These are phyloP conservation scores for Tyria jacobaeae DNA, from an alignment of 2,888 invertebrate species.

Conservation along the genomic window DNA sequence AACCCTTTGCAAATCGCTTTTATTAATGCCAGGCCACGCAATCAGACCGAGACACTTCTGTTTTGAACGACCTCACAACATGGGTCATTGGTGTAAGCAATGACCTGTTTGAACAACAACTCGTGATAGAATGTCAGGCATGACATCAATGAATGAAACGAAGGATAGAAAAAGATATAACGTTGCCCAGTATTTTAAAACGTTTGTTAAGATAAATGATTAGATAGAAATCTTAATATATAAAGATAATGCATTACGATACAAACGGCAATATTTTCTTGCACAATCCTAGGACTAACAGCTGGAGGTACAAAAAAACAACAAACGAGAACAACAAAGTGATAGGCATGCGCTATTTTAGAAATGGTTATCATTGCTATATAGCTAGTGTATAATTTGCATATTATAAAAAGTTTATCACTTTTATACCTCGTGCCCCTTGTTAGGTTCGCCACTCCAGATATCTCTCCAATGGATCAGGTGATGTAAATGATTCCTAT, in stretches of 20 bases:
- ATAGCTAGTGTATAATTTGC: conserved; percentile 40
- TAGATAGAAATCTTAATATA: conserved; percentile 18
- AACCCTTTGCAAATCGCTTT: conserved; percentile 35
- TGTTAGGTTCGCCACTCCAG: conserved; percentile 81
- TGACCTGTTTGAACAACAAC: conserved; percentile 36
- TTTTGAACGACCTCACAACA: conserved; percentile 29
- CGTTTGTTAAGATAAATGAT: conserved; percentile 7
- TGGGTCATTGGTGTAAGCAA: conserved; percentile 22
- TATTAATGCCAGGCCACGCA: conserved; percentile 35
- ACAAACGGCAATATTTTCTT: conserved; percentile 38
- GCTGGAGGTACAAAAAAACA: conserved; percentile 42
- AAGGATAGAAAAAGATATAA: conserved; percentile 14
- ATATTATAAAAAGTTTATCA: conserved; percentile 26
- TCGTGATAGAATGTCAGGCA: conserved; percentile 11
- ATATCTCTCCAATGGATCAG: conserved; percentile 83
- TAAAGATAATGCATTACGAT: conserved; percentile 33
- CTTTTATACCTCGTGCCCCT: conserved; percentile 76
- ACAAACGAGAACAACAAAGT: conserved; percentile 37
- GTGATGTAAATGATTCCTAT: conserved; percentile 80
- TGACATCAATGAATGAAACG: conserved; percentile 23
- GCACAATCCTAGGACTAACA: conserved; percentile 43
- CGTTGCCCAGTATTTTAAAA: conserved; percentile 10
- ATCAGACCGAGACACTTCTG: conserved; percentile 48
- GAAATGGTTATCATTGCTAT: conserved; percentile 42
- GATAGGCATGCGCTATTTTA: conserved; percentile 51